A percentile compares a stretch with the other conserved stretches of the same genome.
Evolutionary conservation across 2,888 invertebrate species (phyloP).

Genomic region (Epirrhoe tristata): DNA sequence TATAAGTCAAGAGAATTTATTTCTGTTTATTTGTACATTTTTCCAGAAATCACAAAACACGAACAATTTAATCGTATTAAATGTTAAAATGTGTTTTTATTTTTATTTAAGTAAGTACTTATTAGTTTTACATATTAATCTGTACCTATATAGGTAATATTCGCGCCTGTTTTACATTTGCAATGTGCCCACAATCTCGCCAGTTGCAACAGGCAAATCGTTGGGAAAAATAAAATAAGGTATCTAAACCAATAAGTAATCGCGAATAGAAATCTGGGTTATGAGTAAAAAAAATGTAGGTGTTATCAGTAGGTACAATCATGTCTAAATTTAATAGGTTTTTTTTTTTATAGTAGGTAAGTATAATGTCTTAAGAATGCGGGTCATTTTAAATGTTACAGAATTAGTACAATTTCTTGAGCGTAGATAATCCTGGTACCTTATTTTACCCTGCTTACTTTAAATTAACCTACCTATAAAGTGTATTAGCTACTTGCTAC

Average conservation of each 20-base stretch:
- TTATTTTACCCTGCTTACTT: neutral
- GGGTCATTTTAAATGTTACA: constrained; percentile 25
- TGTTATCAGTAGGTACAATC: neutral
- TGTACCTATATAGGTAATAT: neutral
- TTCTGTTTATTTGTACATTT: neutral
- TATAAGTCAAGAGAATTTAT: neutral
- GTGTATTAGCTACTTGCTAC: no score
- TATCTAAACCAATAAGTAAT: no score
- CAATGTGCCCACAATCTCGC: no score
- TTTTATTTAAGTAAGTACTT: no score
- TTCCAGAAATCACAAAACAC: neutral
- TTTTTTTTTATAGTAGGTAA: constrained; percentile 9
- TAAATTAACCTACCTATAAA: neutral
- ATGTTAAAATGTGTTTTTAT: neutral
- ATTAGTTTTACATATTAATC: constrained; percentile 12
- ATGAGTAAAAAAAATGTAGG: neutral
- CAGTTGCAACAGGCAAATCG: no score
- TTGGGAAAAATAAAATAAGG: no score
- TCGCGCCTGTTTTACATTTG: no score
- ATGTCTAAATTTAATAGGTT: neutral
- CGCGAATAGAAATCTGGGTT: no score
- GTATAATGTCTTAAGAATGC: constrained; percentile 24
- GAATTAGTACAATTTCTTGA: neutral
- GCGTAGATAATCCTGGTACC: neutral
- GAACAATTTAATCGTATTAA: neutral